phyloP scores from a whole-genome alignment of 2,797 vertebrate species.

The Sebastes hopkinsi region DNA sequence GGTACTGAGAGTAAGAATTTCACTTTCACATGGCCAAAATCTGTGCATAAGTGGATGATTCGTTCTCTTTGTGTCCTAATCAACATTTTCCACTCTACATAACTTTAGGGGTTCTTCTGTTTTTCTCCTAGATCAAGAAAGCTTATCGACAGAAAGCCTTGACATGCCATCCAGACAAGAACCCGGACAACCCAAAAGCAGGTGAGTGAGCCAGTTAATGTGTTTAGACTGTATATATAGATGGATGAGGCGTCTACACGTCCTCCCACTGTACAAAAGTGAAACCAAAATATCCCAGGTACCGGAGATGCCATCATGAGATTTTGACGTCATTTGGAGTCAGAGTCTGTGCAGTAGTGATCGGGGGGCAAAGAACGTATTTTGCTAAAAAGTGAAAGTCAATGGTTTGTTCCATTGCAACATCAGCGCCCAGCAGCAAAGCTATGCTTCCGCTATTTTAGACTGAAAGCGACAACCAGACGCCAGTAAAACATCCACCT shows the following conservation, averaged over 20 bases:
- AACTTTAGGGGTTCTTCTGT: conserved; percentile 5
- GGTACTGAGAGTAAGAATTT: conserved; percentile 30
- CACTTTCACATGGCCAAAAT: conserved; percentile 32
- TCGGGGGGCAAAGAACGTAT: too few relatives aligned
- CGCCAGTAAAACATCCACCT: too few relatives aligned
- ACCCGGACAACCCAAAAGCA: conserved; percentile 95
- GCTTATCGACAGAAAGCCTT: conserved; percentile 94
- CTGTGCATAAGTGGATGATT: conserved; percentile 31
- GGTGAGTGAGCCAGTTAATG: conserved; percentile 76
- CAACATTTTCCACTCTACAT: conserved; percentile 19
- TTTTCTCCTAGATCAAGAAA: conserved; percentile 91
- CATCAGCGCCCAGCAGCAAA: too few relatives aligned
- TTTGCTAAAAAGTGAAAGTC: too few relatives aligned
- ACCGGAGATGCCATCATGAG: too few relatives aligned
- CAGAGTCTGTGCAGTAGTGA: too few relatives aligned
- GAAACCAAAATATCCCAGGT: too few relatives aligned
- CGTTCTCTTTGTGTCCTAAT: conserved; percentile 18
- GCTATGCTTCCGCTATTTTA: too few relatives aligned
- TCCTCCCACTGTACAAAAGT: too few relatives aligned
- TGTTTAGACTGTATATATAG: neutral
- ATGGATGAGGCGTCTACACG: accelerated
- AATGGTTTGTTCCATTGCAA: too few relatives aligned
- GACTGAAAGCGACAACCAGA: too few relatives aligned
- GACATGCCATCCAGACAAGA: conserved; percentile 97
- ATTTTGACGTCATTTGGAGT: too few relatives aligned